phyloP scores from a whole-genome alignment of 2,113 vertebrate species.

The Crotalus horridus region DNA sequence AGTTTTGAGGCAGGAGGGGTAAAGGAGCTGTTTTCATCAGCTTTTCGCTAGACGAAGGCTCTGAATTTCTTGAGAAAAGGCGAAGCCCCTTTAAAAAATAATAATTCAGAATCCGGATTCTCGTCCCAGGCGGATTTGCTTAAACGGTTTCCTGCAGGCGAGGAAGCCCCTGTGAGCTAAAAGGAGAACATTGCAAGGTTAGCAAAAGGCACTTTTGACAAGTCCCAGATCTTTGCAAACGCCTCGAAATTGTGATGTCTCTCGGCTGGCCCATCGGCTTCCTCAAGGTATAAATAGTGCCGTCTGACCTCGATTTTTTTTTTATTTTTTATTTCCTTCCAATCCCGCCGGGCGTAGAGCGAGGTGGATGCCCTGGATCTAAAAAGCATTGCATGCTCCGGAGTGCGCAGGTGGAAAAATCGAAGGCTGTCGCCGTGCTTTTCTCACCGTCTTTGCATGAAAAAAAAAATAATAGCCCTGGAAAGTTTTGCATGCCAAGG shows the following conservation, averaged over 20 bases:
- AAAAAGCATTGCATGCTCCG: neutral
- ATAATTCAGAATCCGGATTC: neutral
- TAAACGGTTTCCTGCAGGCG: neutral
- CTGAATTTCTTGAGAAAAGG: too few species aligned
- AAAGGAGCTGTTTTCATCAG: too few species aligned
- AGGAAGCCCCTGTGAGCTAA: neutral
- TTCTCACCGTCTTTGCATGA: neutral
- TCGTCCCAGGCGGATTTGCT: neutral
- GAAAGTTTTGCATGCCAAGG: neutral
- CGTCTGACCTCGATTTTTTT: slow-evolving; percentile 2
- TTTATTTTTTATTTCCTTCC: too few species aligned
- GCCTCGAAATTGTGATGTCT: neutral
- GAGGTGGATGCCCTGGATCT: neutral
- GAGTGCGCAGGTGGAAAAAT: too few species aligned
- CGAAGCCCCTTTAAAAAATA: neutral
- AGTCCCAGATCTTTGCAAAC: neutral
- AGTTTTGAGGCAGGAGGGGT: too few species aligned
- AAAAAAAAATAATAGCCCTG: neutral
- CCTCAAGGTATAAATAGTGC: slow-evolving; percentile 16
- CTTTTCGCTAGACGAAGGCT: too few species aligned
- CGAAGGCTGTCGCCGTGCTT: neutral
- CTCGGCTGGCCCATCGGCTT: neutral
- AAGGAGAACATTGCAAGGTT: neutral
- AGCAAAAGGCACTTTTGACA: neutral
- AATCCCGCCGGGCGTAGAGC: neutral